Base-by-base conservation (phyloP, 2,113 vertebrate species). In the Megatriorchis doriae region DNA sequence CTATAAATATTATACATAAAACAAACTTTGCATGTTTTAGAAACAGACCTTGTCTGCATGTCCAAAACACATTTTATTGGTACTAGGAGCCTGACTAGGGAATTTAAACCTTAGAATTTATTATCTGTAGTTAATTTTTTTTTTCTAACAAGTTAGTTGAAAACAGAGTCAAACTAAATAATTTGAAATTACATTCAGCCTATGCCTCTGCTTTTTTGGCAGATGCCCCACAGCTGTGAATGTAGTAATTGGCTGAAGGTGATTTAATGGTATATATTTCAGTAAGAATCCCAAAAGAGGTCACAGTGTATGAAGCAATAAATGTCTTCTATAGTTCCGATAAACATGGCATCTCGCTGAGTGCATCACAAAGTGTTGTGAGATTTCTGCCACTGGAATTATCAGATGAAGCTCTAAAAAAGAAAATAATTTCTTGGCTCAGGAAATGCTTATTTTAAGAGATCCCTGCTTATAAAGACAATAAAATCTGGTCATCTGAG, bases 211-310 rank as follows among this genome's bases (percentile, higher is more conserved):
- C 25, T 88, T 91, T 94, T 94, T 94, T 95, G 80, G 85, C 66
- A 96, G 65, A 81, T 62, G 43, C 11, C 15, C 47, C 43, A 83
- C 21, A 78, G 21, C 25, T 88, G 77, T 92, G 65, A 88, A 83
- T 40, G 45, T 11, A 83, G 59, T 29, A 95, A 55, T 52, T 75
- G 79, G 52, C 31, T 90, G 62, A 92, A 86, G 36, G 72, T 96
- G 86, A 96, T 95, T 95, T 95, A 94, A 88, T 72, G 66, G n/a
- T 48, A 72, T 61, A 36, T 61, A 94, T 97, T 94, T 96, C 91
- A 91, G 71, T 45, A 81, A 93, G 61, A 95, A 82, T 88, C 31
- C 59, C 81, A 18, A 79, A 86, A 86, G 55, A 67, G 13, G 90
- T 52, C 43, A 74, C 14, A 50, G 34, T 82, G 65, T 79, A 56